These are phyloP conservation scores for Lutraria rhynchaena DNA, from an alignment of 1,140 invertebrate species.

Conservation along the genomic window DNA sequence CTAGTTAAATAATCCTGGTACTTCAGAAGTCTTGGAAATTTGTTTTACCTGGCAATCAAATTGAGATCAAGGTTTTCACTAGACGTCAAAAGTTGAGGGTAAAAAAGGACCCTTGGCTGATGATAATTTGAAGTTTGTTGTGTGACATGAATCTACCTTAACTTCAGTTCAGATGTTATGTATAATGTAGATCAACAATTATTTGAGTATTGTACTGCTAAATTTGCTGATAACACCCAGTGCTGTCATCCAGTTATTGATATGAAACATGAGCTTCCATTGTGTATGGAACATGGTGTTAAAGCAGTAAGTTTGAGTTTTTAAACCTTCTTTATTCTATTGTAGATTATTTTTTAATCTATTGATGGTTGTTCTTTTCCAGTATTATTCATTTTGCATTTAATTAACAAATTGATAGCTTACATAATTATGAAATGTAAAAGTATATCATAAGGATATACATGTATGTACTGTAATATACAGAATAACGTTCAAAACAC, in stretches of 20 bases:
- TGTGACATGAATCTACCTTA: too few relatives aligned
- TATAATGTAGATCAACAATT: constrained; percentile 93
- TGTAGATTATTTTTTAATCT: neutral
- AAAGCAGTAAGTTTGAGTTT: constrained; percentile 77
- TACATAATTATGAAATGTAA: too few relatives aligned
- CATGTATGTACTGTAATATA: too few relatives aligned
- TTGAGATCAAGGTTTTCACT: too few relatives aligned
- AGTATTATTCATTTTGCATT: neutral
- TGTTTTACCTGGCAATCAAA: too few relatives aligned
- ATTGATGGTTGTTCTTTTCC: neutral
- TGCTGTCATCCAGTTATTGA: constrained; percentile 94
- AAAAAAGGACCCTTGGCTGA: too few relatives aligned
- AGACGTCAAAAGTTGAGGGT: too few relatives aligned
- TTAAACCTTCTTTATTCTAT: too few relatives aligned
- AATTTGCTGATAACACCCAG: constrained; percentile 93
- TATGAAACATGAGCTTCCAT: constrained; percentile 90
- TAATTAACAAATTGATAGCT: neutral
- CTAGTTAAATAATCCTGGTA: too few relatives aligned
- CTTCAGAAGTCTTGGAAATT: too few relatives aligned
- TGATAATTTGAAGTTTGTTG: neutral
- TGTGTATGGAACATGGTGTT: constrained; percentile 90
- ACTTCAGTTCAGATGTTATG: constrained; percentile 87
- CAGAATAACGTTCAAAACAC: too few relatives aligned
- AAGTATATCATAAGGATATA: too few relatives aligned
- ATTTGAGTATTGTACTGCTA: constrained; percentile 94